Conservation (phyloP, 2,888 invertebrate genomes). For the Agrochola lychnidis region DNA sequence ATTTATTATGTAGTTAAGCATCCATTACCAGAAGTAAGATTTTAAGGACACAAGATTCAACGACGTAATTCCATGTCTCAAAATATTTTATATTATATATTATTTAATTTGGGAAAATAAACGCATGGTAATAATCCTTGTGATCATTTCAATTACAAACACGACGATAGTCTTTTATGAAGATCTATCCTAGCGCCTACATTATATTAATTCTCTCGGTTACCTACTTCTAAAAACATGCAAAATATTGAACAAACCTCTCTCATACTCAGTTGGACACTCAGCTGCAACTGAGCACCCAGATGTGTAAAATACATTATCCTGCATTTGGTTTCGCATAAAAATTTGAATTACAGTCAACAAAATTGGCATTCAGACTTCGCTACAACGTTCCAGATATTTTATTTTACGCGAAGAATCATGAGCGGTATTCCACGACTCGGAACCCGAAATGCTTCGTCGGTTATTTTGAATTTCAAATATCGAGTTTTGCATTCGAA, state of each 20-base stretch:
- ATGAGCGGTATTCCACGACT: slow-evolving; percentile 77
- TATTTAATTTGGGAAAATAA: neutral
- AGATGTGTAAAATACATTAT: slow-evolving; percentile 54
- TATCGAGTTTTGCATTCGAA: slow-evolving; percentile 88
- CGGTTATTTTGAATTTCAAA: slow-evolving; percentile 89
- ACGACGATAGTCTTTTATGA: neutral
- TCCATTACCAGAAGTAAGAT: neutral
- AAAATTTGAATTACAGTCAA: slow-evolving; percentile 72
- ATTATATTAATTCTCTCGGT: neutral
- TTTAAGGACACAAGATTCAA: neutral
- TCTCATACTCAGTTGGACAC: slow-evolving; percentile 3
- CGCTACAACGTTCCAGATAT: slow-evolving; percentile 79
- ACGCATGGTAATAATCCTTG: neutral
- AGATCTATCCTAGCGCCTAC: neutral
- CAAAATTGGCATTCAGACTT: slow-evolving; percentile 83
- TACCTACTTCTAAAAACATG: neutral
- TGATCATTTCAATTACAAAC: neutral
- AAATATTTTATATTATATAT: neutral
- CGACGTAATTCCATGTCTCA: neutral
- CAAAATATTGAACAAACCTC: slow-evolving; percentile 5
- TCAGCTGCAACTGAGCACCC: slow-evolving; percentile 39
- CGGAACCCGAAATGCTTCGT: slow-evolving; percentile 74
- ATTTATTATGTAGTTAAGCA: neutral
- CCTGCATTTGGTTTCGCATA: slow-evolving; percentile 59
- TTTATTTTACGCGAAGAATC: slow-evolving; percentile 85